These are phyloP conservation scores for Todiramphus saurophagus DNA, from an alignment of 2,113 vertebrate genomes.

Conservation along the genomic window DNA sequence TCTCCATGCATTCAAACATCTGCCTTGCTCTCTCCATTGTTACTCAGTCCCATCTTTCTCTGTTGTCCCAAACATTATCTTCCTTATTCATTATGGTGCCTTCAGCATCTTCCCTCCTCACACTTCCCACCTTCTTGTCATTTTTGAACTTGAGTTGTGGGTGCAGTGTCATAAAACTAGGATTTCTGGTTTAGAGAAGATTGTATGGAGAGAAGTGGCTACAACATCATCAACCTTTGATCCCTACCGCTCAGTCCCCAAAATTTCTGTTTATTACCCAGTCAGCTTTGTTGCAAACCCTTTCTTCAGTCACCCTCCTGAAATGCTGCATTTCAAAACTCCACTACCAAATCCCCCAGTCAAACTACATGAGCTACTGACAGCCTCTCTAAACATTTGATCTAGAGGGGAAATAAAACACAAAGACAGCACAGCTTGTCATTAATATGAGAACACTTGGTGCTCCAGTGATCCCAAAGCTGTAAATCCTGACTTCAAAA, in stretches of 20 bases:
- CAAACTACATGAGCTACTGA: not conserved
- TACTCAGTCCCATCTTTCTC: not conserved
- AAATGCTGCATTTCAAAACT: not conserved
- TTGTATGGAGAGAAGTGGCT: not conserved
- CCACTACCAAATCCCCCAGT: not conserved
- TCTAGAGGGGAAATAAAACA: not conserved
- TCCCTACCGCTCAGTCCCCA: not conserved
- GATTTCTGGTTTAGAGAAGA: not conserved
- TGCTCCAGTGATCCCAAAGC: not conserved
- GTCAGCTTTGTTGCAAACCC: not conserved
- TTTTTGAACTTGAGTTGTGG: not conserved
- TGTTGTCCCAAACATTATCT: fast-evolving
- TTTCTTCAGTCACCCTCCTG: not conserved
- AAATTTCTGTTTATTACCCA: not conserved
- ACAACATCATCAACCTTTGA: not conserved
- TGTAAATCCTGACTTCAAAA: not conserved
- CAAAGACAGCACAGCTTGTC: not conserved
- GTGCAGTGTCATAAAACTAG: not conserved
- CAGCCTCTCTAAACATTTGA: not conserved
- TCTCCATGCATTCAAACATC: not conserved
- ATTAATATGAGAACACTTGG: fast-evolving
- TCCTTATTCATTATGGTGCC: not conserved
- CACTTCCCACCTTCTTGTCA: not conserved
- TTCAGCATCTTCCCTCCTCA: not conserved
- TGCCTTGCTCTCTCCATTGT: not conserved